phyloP scores from a whole-genome alignment of 1,140 invertebrate species.

The Sarcophaga peregrina region DNA sequence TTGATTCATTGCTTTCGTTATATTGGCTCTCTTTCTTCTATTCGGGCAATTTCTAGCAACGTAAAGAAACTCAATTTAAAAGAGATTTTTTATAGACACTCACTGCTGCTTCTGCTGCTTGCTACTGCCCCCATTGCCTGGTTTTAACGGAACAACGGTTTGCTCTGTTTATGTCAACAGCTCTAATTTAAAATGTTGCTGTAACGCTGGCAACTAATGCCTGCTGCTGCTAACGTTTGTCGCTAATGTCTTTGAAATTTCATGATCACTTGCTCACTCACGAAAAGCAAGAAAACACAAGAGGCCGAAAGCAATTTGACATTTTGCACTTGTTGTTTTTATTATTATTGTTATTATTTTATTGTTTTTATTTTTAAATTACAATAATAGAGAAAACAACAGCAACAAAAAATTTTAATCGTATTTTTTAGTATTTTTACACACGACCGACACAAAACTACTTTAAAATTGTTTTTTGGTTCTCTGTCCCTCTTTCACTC shows the following conservation, averaged over 20 bases:
- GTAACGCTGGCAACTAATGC: too few relatives aligned
- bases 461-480: background rate
- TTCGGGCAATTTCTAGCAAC: background rate
- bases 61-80: too few relatives aligned
- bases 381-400: background rate
- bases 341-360: background rate
- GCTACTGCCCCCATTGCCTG: too few relatives aligned
- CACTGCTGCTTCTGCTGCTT: too few relatives aligned
- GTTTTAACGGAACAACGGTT: too few relatives aligned
- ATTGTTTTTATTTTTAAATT: slow-evolving; percentile 17
- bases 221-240: too few relatives aligned
- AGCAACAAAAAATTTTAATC: background rate
- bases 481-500: too few relatives aligned
- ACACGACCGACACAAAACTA: slow-evolving; percentile 18
- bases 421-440: background rate
- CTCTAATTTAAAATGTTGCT: too few relatives aligned
- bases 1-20: too few relatives aligned
- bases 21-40: background rate
- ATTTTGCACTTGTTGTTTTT: slow-evolving; percentile 18
- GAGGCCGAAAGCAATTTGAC: background rate
- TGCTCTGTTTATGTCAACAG: too few relatives aligned
- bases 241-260: background rate
- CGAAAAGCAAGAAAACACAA: background rate
- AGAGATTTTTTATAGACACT: too few relatives aligned
- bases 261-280: background rate